Conservation (phyloP, 1,140 invertebrate genomes). For the Sitophilus oryzae region DNA sequence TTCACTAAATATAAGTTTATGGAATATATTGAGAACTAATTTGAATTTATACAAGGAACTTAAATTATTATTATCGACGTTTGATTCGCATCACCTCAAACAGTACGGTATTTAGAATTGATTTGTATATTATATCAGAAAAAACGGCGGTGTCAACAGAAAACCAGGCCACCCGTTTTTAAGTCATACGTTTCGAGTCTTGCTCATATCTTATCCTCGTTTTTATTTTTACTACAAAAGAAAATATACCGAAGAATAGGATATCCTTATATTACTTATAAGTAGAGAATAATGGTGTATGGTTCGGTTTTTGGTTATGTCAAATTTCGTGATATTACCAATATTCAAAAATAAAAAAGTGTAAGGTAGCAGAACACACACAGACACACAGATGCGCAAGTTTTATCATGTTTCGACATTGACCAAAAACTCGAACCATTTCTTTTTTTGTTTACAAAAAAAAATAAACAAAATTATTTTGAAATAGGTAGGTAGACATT, state of each 20-base stretch:
- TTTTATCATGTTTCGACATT: too few relatives aligned
- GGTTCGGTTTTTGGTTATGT: background rate
- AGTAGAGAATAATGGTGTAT: background rate
- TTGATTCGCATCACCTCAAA: background rate
- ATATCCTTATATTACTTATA: background rate
- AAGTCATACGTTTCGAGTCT: background rate
- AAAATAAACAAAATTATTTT: background rate
- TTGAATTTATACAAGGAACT: background rate
- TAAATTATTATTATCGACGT: background rate
- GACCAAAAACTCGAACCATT: background rate
- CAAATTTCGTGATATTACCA: too few relatives aligned
- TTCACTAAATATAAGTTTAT: background rate
- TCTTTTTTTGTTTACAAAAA: background rate
- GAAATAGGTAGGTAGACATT: constrained; percentile 20
- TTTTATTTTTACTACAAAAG: background rate
- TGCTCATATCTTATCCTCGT: background rate
- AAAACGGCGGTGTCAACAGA: too few relatives aligned
- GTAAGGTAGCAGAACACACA: too few relatives aligned
- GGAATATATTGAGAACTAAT: background rate
- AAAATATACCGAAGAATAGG: background rate
- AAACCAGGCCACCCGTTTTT: background rate
- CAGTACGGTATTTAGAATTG: background rate
- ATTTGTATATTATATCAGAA: background rate
- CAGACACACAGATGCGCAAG: too few relatives aligned
- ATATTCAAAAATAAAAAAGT: too few relatives aligned